Base-by-base conservation (phyloP, 2,888 invertebrate genomes). In the Shargacucullia verbasci region DNA sequence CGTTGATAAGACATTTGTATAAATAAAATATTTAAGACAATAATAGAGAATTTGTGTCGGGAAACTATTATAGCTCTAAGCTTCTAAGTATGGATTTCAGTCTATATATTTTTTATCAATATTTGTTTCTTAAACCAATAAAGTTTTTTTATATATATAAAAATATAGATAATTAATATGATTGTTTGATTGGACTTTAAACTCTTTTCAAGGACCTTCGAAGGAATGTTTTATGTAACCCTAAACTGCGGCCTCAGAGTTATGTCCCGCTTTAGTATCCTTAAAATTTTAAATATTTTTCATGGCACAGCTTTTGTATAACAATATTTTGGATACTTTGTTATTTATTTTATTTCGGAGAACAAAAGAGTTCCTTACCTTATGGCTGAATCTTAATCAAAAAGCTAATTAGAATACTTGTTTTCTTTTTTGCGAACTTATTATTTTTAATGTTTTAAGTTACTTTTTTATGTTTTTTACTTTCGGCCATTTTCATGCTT, bases 331-430 rank as follows among this genome's bases (percentile, higher is more conserved):
- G 40, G 27, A 9, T 35, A 31, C 49, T 43, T 54, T 34, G 38
- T 47, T 59, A 47, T 59, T 59, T 54, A 43, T 58, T 59, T 63
- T 65, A 49, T 53, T 57, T 39, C 37, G 6, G 15, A 33, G 20
- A 59, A 73, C 60, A 73, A 70, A 73, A 53, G 57, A 15, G 31
- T 6, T 40, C 34, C 20, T 38, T 27, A 41, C 43, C 53, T 55
- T 49, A 53, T 31, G 50, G 56, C 13, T 25, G 58, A 52, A 47
- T 73, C 41, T 37, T 46, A 73, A 65, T 49, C 52, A 59, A 53
- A 38, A 44, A 15, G 46, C 61, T 65, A 63, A 73, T 70, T 65
- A 70, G 33, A 59, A 61, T 46, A 43, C 50, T 56, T 59, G 25
- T 44, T 53, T 59, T n/a, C 15, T 63, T 47, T 54, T 64, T 65